phyloP scores from a whole-genome alignment of 1,140 invertebrate genomes.

The Araneus ventricosus region DNA sequence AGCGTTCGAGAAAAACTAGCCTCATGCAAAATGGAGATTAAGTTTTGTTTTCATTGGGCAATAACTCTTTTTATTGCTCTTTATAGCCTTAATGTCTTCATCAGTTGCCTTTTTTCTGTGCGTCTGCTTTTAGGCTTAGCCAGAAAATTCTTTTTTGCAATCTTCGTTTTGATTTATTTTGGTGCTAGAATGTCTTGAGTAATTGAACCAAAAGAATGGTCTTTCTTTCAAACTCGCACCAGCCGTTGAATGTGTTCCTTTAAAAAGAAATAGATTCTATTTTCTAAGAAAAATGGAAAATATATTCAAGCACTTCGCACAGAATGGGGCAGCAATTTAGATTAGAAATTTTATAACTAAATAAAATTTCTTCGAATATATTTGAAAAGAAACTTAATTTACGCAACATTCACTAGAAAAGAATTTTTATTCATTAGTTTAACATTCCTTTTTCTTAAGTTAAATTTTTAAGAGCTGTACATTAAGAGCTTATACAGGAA shows the following conservation, averaged over 20 bases:
- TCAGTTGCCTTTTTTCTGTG: neutral
- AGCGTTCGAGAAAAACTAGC: conserved; percentile 24
- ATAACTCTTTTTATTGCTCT: conserved; percentile 71
- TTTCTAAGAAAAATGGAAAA: neutral
- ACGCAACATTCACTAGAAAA: neutral
- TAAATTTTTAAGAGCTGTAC: neutral
- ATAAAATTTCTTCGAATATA: neutral
- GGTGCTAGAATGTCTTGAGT: neutral
- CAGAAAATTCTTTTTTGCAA: neutral
- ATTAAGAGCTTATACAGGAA: neutral
- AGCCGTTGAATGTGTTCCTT: neutral
- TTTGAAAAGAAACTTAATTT: no score
- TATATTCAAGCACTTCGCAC: neutral
- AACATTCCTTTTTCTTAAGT: neutral
- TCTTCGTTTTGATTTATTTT: conserved; percentile 24
- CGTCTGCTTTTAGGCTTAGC: neutral
- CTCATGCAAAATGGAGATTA: conserved; percentile 71
- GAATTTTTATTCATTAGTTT: neutral
- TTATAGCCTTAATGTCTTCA: conserved; percentile 71
- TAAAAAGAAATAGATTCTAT: neutral
- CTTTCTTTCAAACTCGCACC: neutral
- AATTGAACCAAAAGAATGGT: neutral
- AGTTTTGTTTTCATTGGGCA: conserved; percentile 70
- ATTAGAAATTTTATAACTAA: neutral
- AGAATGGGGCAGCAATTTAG: no score